Conservation (phyloP, 1,140 invertebrate species). For the Dermatophagoides farinae region DNA sequence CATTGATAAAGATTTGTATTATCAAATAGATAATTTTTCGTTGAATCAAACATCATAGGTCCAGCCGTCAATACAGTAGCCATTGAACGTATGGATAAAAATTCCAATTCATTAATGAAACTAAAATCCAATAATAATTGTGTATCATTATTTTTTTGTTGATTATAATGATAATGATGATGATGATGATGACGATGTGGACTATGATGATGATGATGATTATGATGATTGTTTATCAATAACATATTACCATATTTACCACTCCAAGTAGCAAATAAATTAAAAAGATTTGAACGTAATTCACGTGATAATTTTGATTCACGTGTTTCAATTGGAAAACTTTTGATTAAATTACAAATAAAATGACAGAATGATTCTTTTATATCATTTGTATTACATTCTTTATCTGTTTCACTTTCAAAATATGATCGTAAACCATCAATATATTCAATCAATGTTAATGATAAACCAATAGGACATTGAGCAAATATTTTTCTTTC, state of each 20-base stretch:
- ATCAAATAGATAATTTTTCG: constrained; percentile 51
- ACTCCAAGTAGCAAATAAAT: constrained; percentile 79
- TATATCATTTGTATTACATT: constrained; percentile 46
- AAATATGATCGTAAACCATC: constrained; percentile 76
- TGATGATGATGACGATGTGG: too few relatives aligned
- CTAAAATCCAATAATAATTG: constrained; percentile 19
- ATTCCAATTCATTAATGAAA: constrained; percentile 36
- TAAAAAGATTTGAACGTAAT: constrained; percentile 62
- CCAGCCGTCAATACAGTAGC: constrained; percentile 83
- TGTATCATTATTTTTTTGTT: constrained; percentile 11
- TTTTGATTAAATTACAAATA: constrained; percentile 74
- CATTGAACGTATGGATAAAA: constrained; percentile 56
- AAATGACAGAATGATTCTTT: constrained; percentile 86
- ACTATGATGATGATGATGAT: constrained; percentile 18
- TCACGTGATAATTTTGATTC: constrained; percentile 64
- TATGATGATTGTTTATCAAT: constrained; percentile 22
- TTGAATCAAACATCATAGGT: constrained; percentile 59
- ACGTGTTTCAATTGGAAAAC: constrained; percentile 70
- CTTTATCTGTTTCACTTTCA: constrained; percentile 66
- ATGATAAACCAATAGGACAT: constrained; percentile 59
- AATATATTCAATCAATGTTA: constrained; percentile 78
- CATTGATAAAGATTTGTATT: constrained; percentile 71
- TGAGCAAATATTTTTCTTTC: constrained; percentile 74
- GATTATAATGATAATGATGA: background rate
- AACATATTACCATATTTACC: constrained; percentile 51